Conservation (phyloP, 2,113 vertebrate genomes). For the Eurystomus gularis region DNA sequence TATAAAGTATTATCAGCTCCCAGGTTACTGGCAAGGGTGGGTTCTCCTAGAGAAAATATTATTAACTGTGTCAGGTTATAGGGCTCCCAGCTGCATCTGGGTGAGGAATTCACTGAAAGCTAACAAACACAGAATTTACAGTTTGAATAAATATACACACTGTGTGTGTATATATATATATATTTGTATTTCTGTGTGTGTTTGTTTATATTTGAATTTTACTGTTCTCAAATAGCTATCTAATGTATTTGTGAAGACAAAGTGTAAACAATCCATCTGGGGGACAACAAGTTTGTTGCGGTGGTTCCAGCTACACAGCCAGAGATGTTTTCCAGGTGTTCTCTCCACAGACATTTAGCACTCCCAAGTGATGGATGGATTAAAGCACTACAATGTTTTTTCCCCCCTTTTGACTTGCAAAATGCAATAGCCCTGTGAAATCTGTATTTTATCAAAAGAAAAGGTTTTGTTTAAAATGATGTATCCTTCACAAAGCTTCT, state of each 20-base stretch:
- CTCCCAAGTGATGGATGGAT: not conserved
- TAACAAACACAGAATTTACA: not conserved
- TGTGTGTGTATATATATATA: not conserved
- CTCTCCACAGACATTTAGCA: not conserved
- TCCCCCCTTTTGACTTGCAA: not conserved
- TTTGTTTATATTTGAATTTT: not conserved
- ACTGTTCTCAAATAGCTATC: not conserved
- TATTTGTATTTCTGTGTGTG: not conserved
- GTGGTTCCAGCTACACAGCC: not conserved
- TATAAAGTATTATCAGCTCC: not conserved
- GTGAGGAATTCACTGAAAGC: not conserved
- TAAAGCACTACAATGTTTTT: not conserved
- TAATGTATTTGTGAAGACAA: constrained; percentile 4
- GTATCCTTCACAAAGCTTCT: not conserved
- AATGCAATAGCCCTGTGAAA: not conserved
- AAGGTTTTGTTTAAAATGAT: not conserved
- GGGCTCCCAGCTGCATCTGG: not conserved
- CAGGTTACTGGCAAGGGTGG: not conserved
- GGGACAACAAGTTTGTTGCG: not conserved
- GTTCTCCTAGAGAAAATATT: not conserved
- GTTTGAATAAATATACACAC: not conserved
- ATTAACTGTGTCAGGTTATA: not conserved
- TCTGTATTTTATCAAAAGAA: not conserved
- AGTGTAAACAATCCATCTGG: not conserved
- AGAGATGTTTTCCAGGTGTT: not conserved